Base-by-base conservation (phyloP, 2,797 vertebrate genomes). In the Hephaestus fuliginosus region DNA sequence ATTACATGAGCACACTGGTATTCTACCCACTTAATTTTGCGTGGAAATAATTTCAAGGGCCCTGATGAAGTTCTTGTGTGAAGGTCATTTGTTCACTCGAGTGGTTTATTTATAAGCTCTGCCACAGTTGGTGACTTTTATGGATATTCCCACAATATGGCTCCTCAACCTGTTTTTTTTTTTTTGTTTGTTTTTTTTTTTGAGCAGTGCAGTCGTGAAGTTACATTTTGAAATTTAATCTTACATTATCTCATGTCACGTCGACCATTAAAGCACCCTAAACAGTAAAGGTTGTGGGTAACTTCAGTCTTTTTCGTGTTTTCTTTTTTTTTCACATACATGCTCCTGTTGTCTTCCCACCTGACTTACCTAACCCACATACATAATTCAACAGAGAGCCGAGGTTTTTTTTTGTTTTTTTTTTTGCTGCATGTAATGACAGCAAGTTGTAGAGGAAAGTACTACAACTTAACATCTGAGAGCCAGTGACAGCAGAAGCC, bases 71-170 rank as follows among this genome's bases (percentile, higher is more conserved):
- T 52, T 74, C 61, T 78, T 60, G 33, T 66, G 41, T 78, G 67
- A 77, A 83, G 72, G 73, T 81, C 28, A 57, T 80, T 80, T 82
- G 81, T 83, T 74, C 43, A 60, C 61, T 63, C 0, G 0, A 44
- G 75, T 88, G 60, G 87, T 86, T 88, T 82, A 89, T 90, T 86
- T 67, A 87, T 90, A 83, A 88, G 70, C 18, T 74, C 64, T 81
- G 56, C 74, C 74, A 70, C 48, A 83, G 70, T 74, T 46, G 2
- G 28, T 22, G 76, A 84, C 78, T 81, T 86, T 88, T 88, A 84
- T 82, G 52, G 81, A 89, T 88, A 65, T 82, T 85, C 66, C n/a
- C 33, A 72, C 74, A 65, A 63, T 70, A 66, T 72, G 56, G 48
- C 84, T 51, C 46, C 60, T 22, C 61, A 36, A 60, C 80, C 46